Evolutionary conservation across 1,140 invertebrate species (phyloP).

Genomic region (Macrocentrus cingulum): DNA sequence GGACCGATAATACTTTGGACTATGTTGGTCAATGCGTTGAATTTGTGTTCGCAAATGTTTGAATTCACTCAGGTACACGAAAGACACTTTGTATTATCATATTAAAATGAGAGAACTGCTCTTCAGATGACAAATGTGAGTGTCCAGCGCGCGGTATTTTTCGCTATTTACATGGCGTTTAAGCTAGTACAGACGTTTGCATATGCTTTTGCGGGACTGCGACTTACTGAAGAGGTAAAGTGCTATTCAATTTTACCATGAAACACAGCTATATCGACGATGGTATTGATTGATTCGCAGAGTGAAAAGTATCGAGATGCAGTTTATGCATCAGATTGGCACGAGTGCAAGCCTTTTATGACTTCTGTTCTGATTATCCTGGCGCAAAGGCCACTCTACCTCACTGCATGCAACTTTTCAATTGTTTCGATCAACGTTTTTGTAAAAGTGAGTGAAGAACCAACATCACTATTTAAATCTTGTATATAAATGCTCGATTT

Average conservation of each 20-base stretch:
- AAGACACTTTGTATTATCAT: not conserved
- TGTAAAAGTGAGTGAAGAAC: constrained; percentile 21
- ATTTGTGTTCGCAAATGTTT: constrained; percentile 30
- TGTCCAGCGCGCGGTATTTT: not conserved
- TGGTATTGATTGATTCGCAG: constrained; percentile 9
- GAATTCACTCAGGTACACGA: constrained; percentile 34
- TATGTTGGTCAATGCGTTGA: constrained; percentile 14
- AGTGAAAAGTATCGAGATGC: constrained; percentile 23
- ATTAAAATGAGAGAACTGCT: not conserved
- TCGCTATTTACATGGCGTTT: constrained; percentile 7
- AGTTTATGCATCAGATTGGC: constrained; percentile 25
- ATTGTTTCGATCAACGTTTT: constrained; percentile 31
- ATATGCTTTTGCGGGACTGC: constrained; percentile 28
- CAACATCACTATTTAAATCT: no score
- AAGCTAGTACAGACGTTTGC: constrained; percentile 28
- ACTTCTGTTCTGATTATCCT: constrained; percentile 27
- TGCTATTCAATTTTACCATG: constrained; percentile 5
- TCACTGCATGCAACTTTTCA: constrained; percentile 29
- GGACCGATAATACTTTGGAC: constrained; percentile 16
- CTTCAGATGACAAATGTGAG: constrained; percentile 2
- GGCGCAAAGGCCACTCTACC: constrained; percentile 27
- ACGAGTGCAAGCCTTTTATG: not conserved
- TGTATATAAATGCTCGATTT: no score
- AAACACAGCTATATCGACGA: constrained; percentile 13
- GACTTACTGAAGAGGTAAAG: constrained; percentile 24